Evolutionary conservation across 2,888 invertebrate species (phyloP), one percentile per base, ranked within the genome.

Genomic region (Agrotis ipsilon): DNA sequence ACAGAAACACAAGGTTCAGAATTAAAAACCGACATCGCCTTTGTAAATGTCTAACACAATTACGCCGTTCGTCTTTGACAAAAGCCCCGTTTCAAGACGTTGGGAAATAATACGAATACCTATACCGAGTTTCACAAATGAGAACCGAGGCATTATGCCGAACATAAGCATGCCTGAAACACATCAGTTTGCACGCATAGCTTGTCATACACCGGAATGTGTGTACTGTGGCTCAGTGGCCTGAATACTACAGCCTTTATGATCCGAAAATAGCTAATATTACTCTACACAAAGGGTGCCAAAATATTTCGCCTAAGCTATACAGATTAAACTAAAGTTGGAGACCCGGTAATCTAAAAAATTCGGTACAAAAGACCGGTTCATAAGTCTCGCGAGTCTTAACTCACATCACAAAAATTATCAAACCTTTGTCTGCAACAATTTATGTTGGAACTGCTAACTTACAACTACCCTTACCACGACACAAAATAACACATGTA

Each of bases 381-480:
- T 16, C 43, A 46, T 21, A 57, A 27, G n/a, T 51, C 67, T 58
- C 67, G 45, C 49, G n/a, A 51, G 59, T n/a, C 59, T 62, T 63
- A 73, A 62, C 68, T 48, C 27, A 19, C 49, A 64, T 52, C 60
- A 51, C 19, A 66, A 63, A 45, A 74, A 68, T 75, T 67, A 69
- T 67, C 9, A 74, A 32, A 24, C 58, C 52, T 67, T 73, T 74
- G 68, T 80, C 45, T 67, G 46, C 45, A 69, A 43, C 55, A 68
- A 72, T 72, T 78, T 69, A 69, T 80, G 49, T 63, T 52, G n/a
- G 43, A n/a, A 54, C 60, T 63, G 16, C 57, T 19, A 58, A 60
- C 64, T 57, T 60, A 66, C 57, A 61, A 55, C 46, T 16, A 21
- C 48, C 51, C 46, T 51, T 48, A 75, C 54, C 9, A 51, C 2